A percentile compares a stretch with the other conserved stretches of the same genome.
Evolutionary conservation across 1,140 invertebrate genomes (phyloP).

Genomic region (Berghia stephanieae): DNA sequence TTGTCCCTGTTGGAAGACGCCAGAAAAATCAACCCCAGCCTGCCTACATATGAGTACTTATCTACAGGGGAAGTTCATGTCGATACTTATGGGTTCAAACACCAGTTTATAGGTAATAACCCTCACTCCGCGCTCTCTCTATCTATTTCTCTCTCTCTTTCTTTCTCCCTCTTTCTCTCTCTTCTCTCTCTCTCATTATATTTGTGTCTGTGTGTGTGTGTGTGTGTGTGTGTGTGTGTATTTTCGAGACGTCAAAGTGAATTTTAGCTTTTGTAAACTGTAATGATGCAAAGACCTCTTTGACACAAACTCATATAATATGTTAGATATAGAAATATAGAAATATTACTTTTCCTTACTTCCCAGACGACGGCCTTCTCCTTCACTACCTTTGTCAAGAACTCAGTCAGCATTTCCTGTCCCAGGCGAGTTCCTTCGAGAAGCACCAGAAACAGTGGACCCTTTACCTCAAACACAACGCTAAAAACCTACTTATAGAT

Average conservation of each 20-base stretch:
- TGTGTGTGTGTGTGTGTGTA: too few relatives aligned
- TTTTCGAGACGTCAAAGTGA: too few relatives aligned
- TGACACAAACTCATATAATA: too few relatives aligned
- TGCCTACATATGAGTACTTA: slow-evolving; percentile 70
- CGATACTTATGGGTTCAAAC: slow-evolving; percentile 70
- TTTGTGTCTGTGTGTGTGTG: too few relatives aligned
- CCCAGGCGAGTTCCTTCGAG: slow-evolving; percentile 59
- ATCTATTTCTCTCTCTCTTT: too few relatives aligned
- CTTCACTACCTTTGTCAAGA: slow-evolving; percentile 71
- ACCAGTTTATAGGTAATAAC: slow-evolving; percentile 50
- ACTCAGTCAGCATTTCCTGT: slow-evolving; percentile 66
- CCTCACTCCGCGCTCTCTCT: too few relatives aligned
- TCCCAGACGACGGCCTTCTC: slow-evolving; percentile 61
- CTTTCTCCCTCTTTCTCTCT: too few relatives aligned
- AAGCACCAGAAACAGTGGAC: slow-evolving; percentile 61
- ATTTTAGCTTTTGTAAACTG: too few relatives aligned
- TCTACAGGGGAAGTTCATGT: slow-evolving; percentile 66
- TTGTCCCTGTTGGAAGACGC: slow-evolving; percentile 67
- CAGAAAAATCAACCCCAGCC: slow-evolving; percentile 67
- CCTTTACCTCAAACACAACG: slow-evolving; percentile 51
- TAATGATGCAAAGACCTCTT: too few relatives aligned
- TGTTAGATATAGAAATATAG: too few relatives aligned
- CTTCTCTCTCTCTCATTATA: too few relatives aligned
- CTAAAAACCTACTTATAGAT: slow-evolving; percentile 42
- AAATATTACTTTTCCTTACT: too few relatives aligned